Evolutionary conservation across 2,888 invertebrate species (phyloP), one percentile per base, ranked within the genome.

Genomic region (Lapara coniferarum): DNA sequence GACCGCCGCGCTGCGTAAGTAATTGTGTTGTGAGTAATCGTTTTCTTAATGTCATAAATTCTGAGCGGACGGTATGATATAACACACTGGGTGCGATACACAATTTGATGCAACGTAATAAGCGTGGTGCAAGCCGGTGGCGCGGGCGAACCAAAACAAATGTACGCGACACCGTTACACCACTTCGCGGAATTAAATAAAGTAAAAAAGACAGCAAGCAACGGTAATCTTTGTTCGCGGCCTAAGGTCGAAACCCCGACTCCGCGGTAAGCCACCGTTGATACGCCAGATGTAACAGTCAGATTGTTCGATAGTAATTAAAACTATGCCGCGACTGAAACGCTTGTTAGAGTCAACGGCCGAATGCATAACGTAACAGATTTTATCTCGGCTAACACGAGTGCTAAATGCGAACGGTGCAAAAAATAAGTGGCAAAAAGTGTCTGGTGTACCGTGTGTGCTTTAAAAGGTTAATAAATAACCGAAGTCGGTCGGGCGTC

Each of bases 101-200:
- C 37, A 63, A n/a, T 63, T 63, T 63, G 53, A 53, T 69, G 69
- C 52, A 66, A 66, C 37, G 57, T 66, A 56, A 37, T 49, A 37
- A 56, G 51, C 66, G 44, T 67, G 70, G 37, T 57, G 67, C 70
- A 53, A 68, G 76, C 71, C 73, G 75, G 75, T 72, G 74, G 78
- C 82, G 78, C 80, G 78, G 81, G 78, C 85, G 85, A 87, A 90
- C 88, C 90, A 91, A 91, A 92, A 92, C 92, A 92, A 92, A 91
- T 89, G 90, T 83, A 86, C 85, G 83, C 86, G 85, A 87, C 87
- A 92, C 93, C 93, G 93, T 93, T 93, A 93, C 86, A 85, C 76
- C 84, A 88, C 86, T 93, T 92, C 92, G 91, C 87, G 81, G 93
- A 93, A 92, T 89, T 85, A 89, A 91, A 89, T 84, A 86, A 87